Percentiles rank a stretch among this genome's conserved stretches.
Evolutionary conservation across 2,888 invertebrate species (phyloP).

Genomic region (Athalia cordata): DNA sequence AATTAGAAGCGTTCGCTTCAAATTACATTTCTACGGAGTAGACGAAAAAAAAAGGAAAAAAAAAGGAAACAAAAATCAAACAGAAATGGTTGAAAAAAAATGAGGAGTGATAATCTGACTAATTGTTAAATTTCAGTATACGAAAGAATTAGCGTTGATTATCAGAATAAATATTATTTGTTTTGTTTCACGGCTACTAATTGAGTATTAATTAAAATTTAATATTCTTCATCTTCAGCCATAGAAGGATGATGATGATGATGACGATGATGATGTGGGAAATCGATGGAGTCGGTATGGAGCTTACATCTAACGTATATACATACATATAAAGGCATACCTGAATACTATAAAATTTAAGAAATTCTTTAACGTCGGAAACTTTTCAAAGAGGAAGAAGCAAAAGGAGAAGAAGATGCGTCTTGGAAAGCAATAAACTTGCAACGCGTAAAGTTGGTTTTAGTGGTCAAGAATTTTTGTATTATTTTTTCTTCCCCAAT

Average conservation of each 20-base stretch:
- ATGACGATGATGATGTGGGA: neutral
- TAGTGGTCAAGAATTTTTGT: slow-evolving; percentile 23
- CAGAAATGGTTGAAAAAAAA: too few relatives aligned
- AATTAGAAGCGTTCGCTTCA: slow-evolving; percentile 6
- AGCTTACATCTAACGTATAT: too few relatives aligned
- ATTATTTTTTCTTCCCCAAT: neutral
- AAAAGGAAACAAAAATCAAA: too few relatives aligned
- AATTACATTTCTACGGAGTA: too few relatives aligned
- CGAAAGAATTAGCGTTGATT: too few relatives aligned
- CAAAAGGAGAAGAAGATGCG: neutral
- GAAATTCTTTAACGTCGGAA: slow-evolving; percentile 17
- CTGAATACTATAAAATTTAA: slow-evolving; percentile 32
- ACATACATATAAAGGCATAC: neutral
- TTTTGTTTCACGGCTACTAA: neutral
- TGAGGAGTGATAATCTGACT: too few relatives aligned
- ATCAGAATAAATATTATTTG: neutral
- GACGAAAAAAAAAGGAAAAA: too few relatives aligned
- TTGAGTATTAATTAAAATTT: slow-evolving; percentile 14
- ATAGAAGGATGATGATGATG: neutral
- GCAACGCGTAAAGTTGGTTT: slow-evolving; percentile 39
- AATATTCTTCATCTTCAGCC: neutral
- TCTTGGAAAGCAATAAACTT: slow-evolving; percentile 30
- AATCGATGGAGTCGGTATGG: neutral
- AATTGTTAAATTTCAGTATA: too few relatives aligned
- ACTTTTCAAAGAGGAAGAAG: neutral